Evolutionary conservation across 2,888 invertebrate species (phyloP).

Genomic region (Chorisops tibialis): DNA sequence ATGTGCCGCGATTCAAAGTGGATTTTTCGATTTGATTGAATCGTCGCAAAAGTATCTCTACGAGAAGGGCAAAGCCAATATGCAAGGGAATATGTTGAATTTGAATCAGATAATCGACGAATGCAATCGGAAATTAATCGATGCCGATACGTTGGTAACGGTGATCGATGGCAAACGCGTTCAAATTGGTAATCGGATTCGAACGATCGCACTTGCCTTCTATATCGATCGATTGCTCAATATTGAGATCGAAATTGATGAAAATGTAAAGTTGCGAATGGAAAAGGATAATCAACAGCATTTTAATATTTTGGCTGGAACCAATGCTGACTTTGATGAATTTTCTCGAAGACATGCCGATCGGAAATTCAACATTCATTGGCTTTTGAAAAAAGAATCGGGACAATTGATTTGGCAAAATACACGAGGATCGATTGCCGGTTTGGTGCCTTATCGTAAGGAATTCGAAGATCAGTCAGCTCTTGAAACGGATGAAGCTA

Average conservation of each 20-base stretch:
- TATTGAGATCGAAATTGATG: neutral
- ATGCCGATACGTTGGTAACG: neutral
- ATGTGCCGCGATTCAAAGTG: no score
- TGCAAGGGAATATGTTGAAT: neutral
- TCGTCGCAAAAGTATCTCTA: neutral
- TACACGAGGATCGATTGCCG: neutral
- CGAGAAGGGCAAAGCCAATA: neutral
- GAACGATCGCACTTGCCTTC: neutral
- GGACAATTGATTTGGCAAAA: constrained; percentile 4
- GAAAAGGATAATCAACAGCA: no score
- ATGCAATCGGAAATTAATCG: neutral
- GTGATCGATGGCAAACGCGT: neutral
- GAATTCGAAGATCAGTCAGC: neutral
- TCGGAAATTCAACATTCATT: neutral
- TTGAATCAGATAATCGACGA: no score
- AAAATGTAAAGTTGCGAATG: neutral
- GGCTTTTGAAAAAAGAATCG: neutral
- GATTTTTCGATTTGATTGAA: neutral
- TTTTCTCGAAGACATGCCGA: neutral
- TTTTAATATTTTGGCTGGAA: no score
- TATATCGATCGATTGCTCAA: constrained; percentile 5
- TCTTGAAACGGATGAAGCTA: no score
- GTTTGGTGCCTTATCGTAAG: neutral
- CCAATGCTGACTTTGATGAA: neutral
- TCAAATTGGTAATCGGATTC: neutral